These are phyloP conservation scores for Sepiola atlantica DNA, from an alignment of 2,888 invertebrate genomes.

Conservation along the genomic window DNA sequence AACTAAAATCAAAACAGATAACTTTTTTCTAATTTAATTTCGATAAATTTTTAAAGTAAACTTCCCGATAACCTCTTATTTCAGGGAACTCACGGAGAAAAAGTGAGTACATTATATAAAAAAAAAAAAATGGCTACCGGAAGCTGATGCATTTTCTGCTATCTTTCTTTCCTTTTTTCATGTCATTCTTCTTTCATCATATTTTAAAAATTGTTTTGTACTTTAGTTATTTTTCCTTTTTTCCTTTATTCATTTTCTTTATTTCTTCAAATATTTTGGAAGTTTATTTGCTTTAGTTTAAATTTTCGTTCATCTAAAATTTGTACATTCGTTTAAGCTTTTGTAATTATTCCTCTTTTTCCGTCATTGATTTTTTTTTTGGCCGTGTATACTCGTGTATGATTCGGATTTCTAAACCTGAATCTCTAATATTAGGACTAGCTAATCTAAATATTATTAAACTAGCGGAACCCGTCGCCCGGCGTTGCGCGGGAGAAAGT, in stretches of 20 bases:
- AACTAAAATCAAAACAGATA: neutral
- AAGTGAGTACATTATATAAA: neutral
- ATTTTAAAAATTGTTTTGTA: no score
- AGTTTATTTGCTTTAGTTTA: no score
- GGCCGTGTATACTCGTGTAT: neutral
- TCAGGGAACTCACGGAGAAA: constrained; percentile 4
- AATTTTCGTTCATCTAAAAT: no score
- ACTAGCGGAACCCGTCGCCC: no score
- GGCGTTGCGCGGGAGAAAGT: no score
- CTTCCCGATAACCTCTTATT: neutral
- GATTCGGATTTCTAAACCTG: neutral
- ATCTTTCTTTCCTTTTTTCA: neutral
- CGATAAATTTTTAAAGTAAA: neutral
- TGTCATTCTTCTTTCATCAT: neutral
- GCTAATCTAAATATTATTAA: no score
- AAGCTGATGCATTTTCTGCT: neutral
- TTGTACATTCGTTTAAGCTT: neutral
- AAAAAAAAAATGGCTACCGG: neutral
- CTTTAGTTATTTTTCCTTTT: no score
- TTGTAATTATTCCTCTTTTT: neutral
- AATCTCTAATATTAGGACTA: no score
- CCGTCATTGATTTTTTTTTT: neutral
- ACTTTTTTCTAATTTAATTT: neutral
- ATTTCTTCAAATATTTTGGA: neutral
- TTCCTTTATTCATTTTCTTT: no score